Evolutionary conservation across 2,797 vertebrate species (phyloP), one percentile per base, ranked within the genome.

Genomic region (Fringilla coelebs): DNA sequence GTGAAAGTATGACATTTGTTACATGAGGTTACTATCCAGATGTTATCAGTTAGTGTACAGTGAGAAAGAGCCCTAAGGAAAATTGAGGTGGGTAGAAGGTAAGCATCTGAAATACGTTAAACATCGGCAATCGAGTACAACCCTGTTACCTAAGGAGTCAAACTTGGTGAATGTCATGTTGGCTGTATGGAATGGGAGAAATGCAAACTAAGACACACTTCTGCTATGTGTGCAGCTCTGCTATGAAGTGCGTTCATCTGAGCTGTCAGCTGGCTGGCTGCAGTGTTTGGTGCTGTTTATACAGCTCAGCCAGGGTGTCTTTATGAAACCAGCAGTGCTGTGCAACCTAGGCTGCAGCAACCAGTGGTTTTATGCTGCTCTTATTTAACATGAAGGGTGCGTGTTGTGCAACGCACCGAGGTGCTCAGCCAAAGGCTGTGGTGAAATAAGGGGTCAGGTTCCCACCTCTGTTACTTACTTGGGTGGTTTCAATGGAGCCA

Each of bases 121-220:
- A 86, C 71, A 96, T 96, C 92, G 94, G 71, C 90, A 92, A 49
- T 96, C 34, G 54, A 93, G 79, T 89, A 75, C 12, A 52, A 75
- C 65, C 70, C 49, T 86, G 90, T 94, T 95, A 92, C 88, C 54
- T 93, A 95, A 93, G 95, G 90, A 97, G 88, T 96, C 41, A 15
- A 90, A 85, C 93, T 94, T 93, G 16, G 90, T 96, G 95, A 97
- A 92, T 96, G 96, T 97, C 97, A 94, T 85, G 76, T 97, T 96
- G 97, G 92, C 97, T 95, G 96, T 93, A 62, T 94, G 97, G 96
- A 97, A 97, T 95, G 97, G 97, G 90, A 96, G 97, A 97, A 94
- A 94, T 96, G 94, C 94, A 96, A 91, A 95, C 73, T 46, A 91
- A 96, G 82, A 94, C 95, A 96, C 73, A 78, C 97, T 97, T 97